A percentile compares a stretch with the other conserved stretches of the same genome.
These are phyloP conservation scores for Oreochromis grahami DNA, from an alignment of 2,797 vertebrate genomes.

Conservation along the genomic window DNA sequence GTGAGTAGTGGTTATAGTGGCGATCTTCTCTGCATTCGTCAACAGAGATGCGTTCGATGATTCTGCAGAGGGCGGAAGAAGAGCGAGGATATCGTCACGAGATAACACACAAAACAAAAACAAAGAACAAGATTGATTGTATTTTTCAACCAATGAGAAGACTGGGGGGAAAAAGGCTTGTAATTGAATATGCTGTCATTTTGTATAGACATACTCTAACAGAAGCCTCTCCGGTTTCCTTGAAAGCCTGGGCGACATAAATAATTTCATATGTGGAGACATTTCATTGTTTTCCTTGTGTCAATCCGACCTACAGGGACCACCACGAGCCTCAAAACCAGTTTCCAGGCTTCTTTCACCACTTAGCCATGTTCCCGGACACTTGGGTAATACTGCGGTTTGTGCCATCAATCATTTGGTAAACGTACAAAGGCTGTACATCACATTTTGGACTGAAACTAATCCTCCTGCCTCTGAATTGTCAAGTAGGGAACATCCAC, in stretches of 20 bases:
- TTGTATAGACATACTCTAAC: background rate
- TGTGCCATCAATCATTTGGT: constrained; percentile 6
- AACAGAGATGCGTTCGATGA: constrained; percentile 95
- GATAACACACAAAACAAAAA: background rate
- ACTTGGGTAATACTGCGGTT: background rate
- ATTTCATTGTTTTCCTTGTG: background rate
- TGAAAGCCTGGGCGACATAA: background rate
- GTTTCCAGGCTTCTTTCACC: background rate
- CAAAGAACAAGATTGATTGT: background rate
- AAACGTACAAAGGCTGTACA: background rate
- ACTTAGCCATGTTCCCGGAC: background rate
- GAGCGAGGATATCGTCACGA: background rate
- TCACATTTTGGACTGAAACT: background rate
- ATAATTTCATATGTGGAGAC: background rate
- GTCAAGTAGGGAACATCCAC: background rate
- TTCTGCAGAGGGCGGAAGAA: constrained; percentile 74
- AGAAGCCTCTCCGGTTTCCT: background rate
- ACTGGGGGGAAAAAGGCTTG: background rate
- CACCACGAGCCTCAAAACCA: background rate
- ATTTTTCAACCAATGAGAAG: background rate
- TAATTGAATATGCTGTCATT: background rate
- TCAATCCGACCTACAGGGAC: background rate
- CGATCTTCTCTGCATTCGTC: constrained; percentile 99
- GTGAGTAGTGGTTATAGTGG: constrained; percentile 98
- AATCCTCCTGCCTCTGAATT: background rate